phyloP scores from a whole-genome alignment of 2,888 invertebrate species.

The Temnothorax unifasciatus region DNA sequence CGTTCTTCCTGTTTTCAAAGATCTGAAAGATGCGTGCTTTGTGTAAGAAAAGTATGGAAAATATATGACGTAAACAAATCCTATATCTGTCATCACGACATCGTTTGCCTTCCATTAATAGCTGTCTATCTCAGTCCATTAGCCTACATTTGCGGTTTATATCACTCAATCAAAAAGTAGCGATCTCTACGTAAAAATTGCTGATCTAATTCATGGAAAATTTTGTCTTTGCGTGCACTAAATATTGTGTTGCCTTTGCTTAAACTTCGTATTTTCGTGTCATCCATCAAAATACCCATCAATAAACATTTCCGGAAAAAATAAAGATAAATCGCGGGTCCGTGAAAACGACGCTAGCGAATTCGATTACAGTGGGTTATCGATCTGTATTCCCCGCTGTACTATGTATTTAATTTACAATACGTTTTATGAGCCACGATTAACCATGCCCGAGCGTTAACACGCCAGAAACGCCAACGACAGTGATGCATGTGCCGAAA shows the following conservation, averaged over 20 bases:
- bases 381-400: not conserved
- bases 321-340: not conserved
- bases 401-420: constrained; percentile 3
- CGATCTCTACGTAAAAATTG: not conserved
- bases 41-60: not conserved
- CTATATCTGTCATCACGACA: not conserved
- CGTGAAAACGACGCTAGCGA: not conserved
- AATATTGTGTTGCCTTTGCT: constrained; percentile 20
- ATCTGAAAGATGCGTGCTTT: not conserved
- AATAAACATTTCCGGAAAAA: constrained; percentile 23
- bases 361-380: not conserved
- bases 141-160: constrained; percentile 16
- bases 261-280: not conserved
- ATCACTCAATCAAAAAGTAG: constrained; percentile 1
- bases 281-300: constrained; percentile 27
- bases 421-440: not conserved
- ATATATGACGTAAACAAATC: not conserved
- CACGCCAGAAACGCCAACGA: not conserved
- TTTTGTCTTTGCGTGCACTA: not conserved
- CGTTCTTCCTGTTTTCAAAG: not conserved
- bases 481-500: constrained; percentile 19
- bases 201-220: not conserved
- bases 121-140: constrained; percentile 13
- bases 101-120: constrained; percentile 28
- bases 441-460: not conserved